Conservation (phyloP, 2,797 vertebrate genomes). For the Leptatherina wallacei region DNA sequence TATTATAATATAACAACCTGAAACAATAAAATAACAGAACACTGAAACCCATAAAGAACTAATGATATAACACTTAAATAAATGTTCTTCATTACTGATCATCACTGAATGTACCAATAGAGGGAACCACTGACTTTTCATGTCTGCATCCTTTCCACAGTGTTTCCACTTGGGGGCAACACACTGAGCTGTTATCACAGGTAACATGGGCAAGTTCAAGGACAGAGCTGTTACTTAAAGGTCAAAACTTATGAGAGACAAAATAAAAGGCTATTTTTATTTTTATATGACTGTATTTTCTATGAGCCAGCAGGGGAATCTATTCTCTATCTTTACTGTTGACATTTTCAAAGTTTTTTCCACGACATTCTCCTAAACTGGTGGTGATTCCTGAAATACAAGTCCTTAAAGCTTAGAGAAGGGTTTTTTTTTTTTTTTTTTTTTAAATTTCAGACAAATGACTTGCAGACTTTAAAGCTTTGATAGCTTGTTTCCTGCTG, state of each 20-base stretch:
- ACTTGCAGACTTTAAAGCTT: slow-evolving; percentile 26
- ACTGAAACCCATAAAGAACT: background rate
- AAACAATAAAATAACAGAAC: background rate
- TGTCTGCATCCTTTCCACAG: slow-evolving; percentile 1
- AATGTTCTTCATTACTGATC: background rate
- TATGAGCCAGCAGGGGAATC: background rate
- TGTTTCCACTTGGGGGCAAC: slow-evolving; percentile 66
- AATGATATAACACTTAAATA: background rate
- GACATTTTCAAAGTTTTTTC: slow-evolving; percentile 7
- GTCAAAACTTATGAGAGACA: slow-evolving; percentile 19
- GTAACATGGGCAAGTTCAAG: slow-evolving; percentile 52
- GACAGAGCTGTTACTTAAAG: slow-evolving; percentile 53
- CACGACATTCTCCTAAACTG: background rate
- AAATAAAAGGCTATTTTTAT: background rate
- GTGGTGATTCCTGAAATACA: background rate
- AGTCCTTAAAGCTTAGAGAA: background rate
- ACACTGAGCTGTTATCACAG: slow-evolving; percentile 29
- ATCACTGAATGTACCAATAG: background rate
- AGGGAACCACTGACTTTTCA: background rate
- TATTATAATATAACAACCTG: background rate
- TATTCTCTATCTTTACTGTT: background rate
- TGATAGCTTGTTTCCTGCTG: slow-evolving; percentile 26
- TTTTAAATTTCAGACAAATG: background rate
- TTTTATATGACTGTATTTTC: background rate
- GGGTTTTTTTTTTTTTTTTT: background rate